Conservation (phyloP, 2,113 vertebrate species). For the Rhizomys pruinosus region DNA sequence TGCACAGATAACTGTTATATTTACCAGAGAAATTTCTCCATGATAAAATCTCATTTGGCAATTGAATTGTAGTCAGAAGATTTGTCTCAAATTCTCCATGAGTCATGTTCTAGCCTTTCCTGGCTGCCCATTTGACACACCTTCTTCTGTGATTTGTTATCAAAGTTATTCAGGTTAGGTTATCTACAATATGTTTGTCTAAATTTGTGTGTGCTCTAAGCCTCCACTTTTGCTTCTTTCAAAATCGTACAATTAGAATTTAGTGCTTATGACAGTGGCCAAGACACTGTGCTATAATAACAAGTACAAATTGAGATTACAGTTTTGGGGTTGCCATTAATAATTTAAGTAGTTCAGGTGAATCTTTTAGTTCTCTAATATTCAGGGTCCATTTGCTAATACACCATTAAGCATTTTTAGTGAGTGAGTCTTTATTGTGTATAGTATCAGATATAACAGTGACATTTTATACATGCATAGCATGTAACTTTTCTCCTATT, state of each 20-base stretch:
- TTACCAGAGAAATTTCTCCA: not conserved
- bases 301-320: not conserved
- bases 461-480: no score
- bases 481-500: not conserved
- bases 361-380: not conserved
- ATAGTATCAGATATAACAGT: not conserved
- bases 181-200: not conserved
- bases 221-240: not conserved
- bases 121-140: not conserved
- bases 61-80: not conserved
- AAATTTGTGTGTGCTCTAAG: not conserved
- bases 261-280: not conserved
- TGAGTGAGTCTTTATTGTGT: not conserved
- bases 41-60: not conserved
- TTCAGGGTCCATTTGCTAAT: not conserved
- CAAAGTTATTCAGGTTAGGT: not conserved
- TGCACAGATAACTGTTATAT: not conserved
- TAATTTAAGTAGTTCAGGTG: not conserved
- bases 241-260: not conserved
- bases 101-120: not conserved
- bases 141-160: not conserved
- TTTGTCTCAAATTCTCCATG: not conserved
- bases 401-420: not conserved
- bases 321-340: not conserved
- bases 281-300: not conserved